phyloP scores from a whole-genome alignment of 2,888 invertebrate genomes.

The Aromia moschata region DNA sequence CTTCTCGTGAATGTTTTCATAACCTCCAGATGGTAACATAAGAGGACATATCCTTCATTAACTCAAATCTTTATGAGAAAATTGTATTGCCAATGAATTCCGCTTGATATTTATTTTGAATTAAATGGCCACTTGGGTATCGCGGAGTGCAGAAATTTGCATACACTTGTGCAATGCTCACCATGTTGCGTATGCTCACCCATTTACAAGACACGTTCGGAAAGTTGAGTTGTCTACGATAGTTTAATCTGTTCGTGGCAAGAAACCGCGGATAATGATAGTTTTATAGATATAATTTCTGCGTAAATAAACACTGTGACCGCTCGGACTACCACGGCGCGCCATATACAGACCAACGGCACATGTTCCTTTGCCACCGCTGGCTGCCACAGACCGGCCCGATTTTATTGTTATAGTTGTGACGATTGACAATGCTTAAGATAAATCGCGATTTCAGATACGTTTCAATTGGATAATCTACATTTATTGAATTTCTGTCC shows the following conservation, averaged over 20 bases:
- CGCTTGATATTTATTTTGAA: too few relatives aligned
- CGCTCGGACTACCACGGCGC: constrained; percentile 45
- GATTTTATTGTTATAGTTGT: constrained; percentile 56
- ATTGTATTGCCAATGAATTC: too few relatives aligned
- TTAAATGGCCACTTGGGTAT: too few relatives aligned
- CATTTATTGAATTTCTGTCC: constrained; percentile 50
- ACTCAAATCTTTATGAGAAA: too few relatives aligned
- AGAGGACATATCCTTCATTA: too few relatives aligned
- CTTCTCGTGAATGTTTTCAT: too few relatives aligned
- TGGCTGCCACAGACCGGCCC: constrained; percentile 45
- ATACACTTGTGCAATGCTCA: constrained; percentile 19
- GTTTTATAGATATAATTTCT: constrained; percentile 56
- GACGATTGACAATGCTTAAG: constrained; percentile 57
- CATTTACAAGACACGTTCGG: constrained; percentile 23
- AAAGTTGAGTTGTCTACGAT: constrained; percentile 53
- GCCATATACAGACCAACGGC: constrained; percentile 36
- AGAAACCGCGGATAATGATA: constrained; percentile 54
- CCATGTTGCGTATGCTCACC: constrained; percentile 16
- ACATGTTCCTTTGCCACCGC: constrained; percentile 47
- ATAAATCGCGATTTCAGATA: constrained; percentile 57
- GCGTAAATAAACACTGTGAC: constrained; percentile 56
- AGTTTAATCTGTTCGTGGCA: constrained; percentile 52
- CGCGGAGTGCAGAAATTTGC: too few relatives aligned
- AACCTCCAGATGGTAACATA: too few relatives aligned
- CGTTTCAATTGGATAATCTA: constrained; percentile 53